Evolutionary conservation across 2,888 invertebrate genomes (phyloP), one percentile per base, ranked within the genome.

Genomic region (Spilosoma lubricipeda): DNA sequence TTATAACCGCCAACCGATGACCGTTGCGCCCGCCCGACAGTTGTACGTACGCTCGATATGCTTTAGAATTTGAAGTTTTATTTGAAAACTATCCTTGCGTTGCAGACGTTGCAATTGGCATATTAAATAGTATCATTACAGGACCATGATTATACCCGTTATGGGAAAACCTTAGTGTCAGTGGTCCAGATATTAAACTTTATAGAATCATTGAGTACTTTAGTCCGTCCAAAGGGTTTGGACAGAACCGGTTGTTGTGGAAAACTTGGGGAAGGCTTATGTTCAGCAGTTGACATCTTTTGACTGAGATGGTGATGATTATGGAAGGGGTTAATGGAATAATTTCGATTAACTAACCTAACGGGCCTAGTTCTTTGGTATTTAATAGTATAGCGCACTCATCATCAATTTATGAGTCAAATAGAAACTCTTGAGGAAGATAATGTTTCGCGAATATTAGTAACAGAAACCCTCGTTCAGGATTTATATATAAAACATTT

Each of bases 1-100:
- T 77, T 88, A 78, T 89, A 94, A 94, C 95, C 93, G 95, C 89
- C 91, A 86, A 86, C 86, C 64, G 85, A 78, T 86, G 90, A 91
- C 93, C 92, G 94, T 91, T 92, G 91, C 84, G 81, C 86, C 76
- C 77, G 81, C 86, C 76, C 77, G 78, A 74, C 71, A 82, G 81
- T 84, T 87, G 85, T 87, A 86, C 85, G n/a, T n/a, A n/a, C 78
- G 84, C 83, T 81, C 82, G 77, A 82, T 86, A 85, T 84, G 84
- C 85, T 81, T 85, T 81, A 84, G 79, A 81, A 85, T 82, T 81
- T 80, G 72, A 80, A 80, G 79, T 81, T 77, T 75, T 79, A 68
- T 77, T 74, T 65, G 68, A 71, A 70, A 67, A 75, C 75, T 75
- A 75, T 67, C 67, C 72, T 76, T 36, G 39, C 64, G 63, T 78